phyloP scores from a whole-genome alignment of 2,797 vertebrate genomes.

The Scyliorhinus canicula region DNA sequence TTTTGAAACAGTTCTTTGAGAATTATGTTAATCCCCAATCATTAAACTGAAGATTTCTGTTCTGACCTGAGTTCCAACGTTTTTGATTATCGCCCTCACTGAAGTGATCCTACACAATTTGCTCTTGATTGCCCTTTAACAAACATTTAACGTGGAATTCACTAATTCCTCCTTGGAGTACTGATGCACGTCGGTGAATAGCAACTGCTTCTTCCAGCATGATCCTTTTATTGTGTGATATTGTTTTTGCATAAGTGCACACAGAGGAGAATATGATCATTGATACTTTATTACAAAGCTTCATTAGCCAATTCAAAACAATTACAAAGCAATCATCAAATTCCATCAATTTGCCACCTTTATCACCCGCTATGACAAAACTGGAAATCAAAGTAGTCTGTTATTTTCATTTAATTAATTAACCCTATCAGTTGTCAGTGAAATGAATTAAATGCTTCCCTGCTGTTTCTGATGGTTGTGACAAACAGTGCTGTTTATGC shows the following conservation, averaged over 20 bases:
- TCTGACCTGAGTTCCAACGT: neutral
- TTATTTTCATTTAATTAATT: neutral
- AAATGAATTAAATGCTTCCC: neutral
- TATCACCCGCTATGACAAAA: neutral
- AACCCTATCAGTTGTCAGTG: neutral
- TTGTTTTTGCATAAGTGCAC: neutral
- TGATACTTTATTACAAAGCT: neutral
- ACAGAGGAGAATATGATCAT: neutral
- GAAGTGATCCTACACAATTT: neutral
- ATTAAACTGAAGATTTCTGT: neutral
- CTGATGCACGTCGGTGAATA: neutral
- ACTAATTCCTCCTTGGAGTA: neutral
- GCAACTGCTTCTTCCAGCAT: neutral
- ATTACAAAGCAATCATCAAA: slow-evolving; percentile 5
- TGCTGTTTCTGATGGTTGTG: neutral
- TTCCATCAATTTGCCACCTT: neutral
- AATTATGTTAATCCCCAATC: neutral
- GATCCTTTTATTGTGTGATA: neutral
- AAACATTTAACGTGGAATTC: neutral
- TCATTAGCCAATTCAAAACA: neutral
- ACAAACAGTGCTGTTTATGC: neutral
- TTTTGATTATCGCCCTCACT: neutral
- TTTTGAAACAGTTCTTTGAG: neutral
- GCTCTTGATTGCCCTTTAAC: neutral
- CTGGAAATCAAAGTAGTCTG: neutral